Base-by-base conservation (phyloP, 2,888 invertebrate species). In the Drosophila borealis region DNA sequence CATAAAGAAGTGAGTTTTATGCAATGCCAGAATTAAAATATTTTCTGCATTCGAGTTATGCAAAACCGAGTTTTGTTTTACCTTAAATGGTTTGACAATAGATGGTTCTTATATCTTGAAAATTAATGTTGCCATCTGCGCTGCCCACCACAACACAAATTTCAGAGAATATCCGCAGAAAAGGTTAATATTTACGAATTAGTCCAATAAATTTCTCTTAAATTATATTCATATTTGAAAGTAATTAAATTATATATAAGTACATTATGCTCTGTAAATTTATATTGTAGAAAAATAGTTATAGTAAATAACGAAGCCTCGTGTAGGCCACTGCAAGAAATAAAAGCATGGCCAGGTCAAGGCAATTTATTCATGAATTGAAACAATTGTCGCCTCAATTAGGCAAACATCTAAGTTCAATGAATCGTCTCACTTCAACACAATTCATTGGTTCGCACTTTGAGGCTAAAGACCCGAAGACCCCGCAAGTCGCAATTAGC, bases 1-100 rank as follows among this genome's bases (percentile, higher is more conserved):
- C 61, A 76, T 87, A 86, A 88, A 85, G 63, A 70, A 62, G 74
- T 36, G 36, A 66, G 59, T 72, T 88, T 85, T 81, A 89, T 89
- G 79, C 85, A 81, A 77, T 69, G 69, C 53, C 57, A 70, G 51
- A 72, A 79, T 84, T 77, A 74, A 77, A 77, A 80, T 75, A 75
- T 83, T 75, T 75, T 71, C 71, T 87, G 81, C 81, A 74, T 82
- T 71, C 66, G 60, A 73, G 65, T 69, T 76, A 88, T 87, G 84
- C 79, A 71, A 88, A 81, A 83, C 65, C 63, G 6, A 60, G 46
- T 45, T 66, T 53, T 48, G 65, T 70, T 66, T 29, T 60, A 70
- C 68, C 79, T 68, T 51, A 49, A 68, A 50, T 44, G 33, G 11
- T n/a, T 39, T 33, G 36, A 46, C 44, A 57, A 48, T 56, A 17